These are phyloP conservation scores for Labia minor DNA, from an alignment of 2,888 invertebrate genomes.

Conservation along the genomic window DNA sequence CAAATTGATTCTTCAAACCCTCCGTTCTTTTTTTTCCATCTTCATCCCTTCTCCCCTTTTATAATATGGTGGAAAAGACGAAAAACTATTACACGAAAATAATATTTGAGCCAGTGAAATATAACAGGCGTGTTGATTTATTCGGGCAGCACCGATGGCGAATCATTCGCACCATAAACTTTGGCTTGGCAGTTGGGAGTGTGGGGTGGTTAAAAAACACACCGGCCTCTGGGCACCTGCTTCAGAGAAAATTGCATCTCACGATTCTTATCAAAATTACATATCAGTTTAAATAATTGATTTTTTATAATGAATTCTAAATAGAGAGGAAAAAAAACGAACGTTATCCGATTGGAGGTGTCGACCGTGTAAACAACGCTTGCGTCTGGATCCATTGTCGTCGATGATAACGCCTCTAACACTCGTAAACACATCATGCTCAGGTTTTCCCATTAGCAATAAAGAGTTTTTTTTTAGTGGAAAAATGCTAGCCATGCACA, in stretches of 20 bases:
- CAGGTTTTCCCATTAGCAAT: neutral
- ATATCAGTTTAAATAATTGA: neutral
- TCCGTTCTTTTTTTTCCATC: neutral
- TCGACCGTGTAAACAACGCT: neutral
- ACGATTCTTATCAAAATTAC: neutral
- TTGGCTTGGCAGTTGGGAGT: neutral
- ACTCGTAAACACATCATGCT: constrained; percentile 1
- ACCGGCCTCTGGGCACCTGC: neutral
- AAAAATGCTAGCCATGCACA: neutral
- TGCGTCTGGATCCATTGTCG: neutral
- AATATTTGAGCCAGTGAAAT: constrained; percentile 13
- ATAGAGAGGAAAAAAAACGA: neutral
- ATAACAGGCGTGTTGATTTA: constrained; percentile 13
- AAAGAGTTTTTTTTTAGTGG: neutral
- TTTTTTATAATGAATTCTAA: neutral
- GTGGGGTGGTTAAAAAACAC: neutral
- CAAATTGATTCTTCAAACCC: constrained; percentile 13
- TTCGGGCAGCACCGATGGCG: constrained; percentile 13
- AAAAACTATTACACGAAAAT: constrained; percentile 13
- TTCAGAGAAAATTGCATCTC: constrained; percentile 1
- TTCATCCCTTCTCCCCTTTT: neutral
- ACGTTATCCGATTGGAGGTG: neutral
- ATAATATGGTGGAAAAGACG: neutral
- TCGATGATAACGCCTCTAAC: neutral
- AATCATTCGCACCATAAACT: constrained; percentile 13